A percentile compares a stretch with the other conserved stretches of the same genome.
Evolutionary conservation across 2,888 invertebrate genomes (phyloP).

Genomic region (Nemapogon koenigi): DNA sequence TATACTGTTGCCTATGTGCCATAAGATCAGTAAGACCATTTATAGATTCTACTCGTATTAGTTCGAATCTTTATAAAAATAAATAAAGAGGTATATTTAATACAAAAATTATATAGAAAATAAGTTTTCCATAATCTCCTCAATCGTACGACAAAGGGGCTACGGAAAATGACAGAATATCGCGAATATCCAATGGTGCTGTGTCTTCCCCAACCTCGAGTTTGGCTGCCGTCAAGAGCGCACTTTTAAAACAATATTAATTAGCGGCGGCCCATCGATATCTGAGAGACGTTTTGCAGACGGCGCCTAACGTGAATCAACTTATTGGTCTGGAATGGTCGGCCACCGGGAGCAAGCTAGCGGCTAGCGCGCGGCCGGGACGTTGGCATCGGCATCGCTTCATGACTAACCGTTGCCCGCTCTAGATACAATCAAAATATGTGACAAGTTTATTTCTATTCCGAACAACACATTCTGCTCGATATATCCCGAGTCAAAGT

Average conservation of each 20-base stretch:
- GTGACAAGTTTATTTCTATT: slow-evolving; percentile 66
- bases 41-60: too few species aligned
- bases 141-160: too few species aligned
- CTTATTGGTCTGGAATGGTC: slow-evolving; percentile 58
- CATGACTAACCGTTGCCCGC: slow-evolving; percentile 58
- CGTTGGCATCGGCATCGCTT: slow-evolving; percentile 58
- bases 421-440: slow-evolving; percentile 65
- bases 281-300: slow-evolving; percentile 62
- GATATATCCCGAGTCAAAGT: slow-evolving; percentile 54
- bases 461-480: slow-evolving; percentile 58
- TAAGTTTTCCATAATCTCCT: too few species aligned
- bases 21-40: too few species aligned
- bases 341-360: slow-evolving; percentile 37
- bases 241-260: slow-evolving; percentile 10
- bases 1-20: too few species aligned
- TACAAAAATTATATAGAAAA: too few species aligned
- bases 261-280: slow-evolving; percentile 14
- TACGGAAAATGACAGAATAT: too few species aligned
- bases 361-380: slow-evolving; percentile 39
- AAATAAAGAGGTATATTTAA: too few species aligned
- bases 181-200: too few species aligned
- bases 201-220: too few species aligned
- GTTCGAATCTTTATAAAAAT: too few species aligned
- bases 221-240: not conserved
- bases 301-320: slow-evolving; percentile 45